Percentiles rank a stretch among this genome's conserved stretches.
These are phyloP conservation scores for Spheniscus mendiculus DNA, from an alignment of 2,113 vertebrate genomes.

Conservation along the genomic window DNA sequence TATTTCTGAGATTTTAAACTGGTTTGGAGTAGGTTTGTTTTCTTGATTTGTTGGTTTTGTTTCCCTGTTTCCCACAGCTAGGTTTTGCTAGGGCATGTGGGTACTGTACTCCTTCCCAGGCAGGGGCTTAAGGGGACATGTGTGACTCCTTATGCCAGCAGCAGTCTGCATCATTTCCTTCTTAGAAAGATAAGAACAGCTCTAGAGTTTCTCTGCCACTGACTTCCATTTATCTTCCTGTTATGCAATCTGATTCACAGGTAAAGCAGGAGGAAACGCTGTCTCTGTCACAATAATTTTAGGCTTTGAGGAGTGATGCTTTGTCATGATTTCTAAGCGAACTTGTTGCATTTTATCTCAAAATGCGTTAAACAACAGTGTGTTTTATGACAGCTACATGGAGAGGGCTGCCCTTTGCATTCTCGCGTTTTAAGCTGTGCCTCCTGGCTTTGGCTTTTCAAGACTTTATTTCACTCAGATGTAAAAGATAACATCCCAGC, in stretches of 20 bases:
- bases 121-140: background rate
- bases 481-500: background rate
- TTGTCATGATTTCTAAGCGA: background rate
- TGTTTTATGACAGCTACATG: background rate
- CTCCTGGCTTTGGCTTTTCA: background rate
- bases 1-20: background rate
- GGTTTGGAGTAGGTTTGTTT: background rate
- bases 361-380: background rate
- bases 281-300: background rate
- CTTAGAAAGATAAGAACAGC: background rate
- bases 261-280: background rate
- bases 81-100: background rate
- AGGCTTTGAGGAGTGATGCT: background rate
- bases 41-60: background rate
- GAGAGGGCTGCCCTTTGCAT: background rate
- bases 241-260: background rate
- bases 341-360: background rate
- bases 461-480: background rate
- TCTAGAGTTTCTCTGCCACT: background rate
- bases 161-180: background rate
- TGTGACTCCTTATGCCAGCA: background rate
- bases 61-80: rapidly evolving
- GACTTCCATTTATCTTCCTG: background rate
- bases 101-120: background rate
- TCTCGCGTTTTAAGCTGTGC: background rate